Base-by-base conservation (phyloP, 2,888 invertebrate genomes). In the Luffia ferchaultella region DNA sequence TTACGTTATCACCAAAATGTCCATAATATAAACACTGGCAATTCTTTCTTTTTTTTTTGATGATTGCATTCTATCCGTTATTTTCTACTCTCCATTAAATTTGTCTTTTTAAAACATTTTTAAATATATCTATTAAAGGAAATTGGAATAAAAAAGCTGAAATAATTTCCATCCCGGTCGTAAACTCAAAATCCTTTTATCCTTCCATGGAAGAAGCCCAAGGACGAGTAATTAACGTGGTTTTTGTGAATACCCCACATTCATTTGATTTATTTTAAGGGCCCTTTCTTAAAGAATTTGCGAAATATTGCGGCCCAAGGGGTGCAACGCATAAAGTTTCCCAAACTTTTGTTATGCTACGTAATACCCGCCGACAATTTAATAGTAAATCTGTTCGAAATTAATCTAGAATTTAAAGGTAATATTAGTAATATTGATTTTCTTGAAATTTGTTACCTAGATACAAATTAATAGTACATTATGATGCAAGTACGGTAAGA, bases 231-330 rank as follows among this genome's bases (percentile, higher is more conserved):
- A 83, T 83, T 82, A 83, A 80, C 76, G 70, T 68, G 62, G 66
- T 69, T 82, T 82, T 83, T 83, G 78, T 71, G 68, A 65, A 69
- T 62, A 69, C 68, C 72, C 79, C 76, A 65, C 73, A 73, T 66
- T 70, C 72, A 72, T 82, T 82, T 82, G 82, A 82, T 83, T 82
- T 82, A 82, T 82, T 79, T 76, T 70, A 30, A 68, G 69, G 73
- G 71, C 60, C 69, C 74, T 72, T 78, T 75, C 68, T 67, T 72
- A 74, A 80, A 75, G 76, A 80, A 78, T 82, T 83, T 79, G 82
- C 82, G 62, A 82, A 82, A 78, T 76, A 76, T 77, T 73, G 68
- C 68, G 68, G 66, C 70, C 72, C 67, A 71, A 72, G 70, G 63
- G 48, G 45, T 47, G 62, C 63, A 62, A 62, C 51, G 49, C 49